Evolutionary conservation across 2,888 invertebrate species (phyloP).

Genomic region (Drosophila heteroneura): DNA sequence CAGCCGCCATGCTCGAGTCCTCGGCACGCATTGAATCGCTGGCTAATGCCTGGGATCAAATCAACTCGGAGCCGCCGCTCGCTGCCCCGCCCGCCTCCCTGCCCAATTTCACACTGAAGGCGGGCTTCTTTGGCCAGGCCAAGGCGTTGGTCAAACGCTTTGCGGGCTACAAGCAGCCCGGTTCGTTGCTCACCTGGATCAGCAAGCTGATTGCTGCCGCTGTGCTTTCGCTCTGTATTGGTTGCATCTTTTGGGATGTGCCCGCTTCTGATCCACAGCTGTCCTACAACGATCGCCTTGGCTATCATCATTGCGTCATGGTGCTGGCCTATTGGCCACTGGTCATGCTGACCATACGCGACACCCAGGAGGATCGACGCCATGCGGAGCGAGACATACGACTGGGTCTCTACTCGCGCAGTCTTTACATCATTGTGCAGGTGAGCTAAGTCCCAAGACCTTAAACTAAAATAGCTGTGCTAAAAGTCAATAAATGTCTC

Average conservation of each 20-base stretch:
- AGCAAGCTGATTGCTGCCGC: slow-evolving; percentile 92
- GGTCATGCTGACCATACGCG: slow-evolving; percentile 87
- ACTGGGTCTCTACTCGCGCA: slow-evolving; percentile 92
- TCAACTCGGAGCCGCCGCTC: slow-evolving; percentile 85
- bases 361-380: slow-evolving; percentile 86
- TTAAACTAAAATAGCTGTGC: neutral
- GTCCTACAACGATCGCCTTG: slow-evolving; percentile 91
- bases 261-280: slow-evolving; percentile 91
- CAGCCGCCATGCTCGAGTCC: slow-evolving; percentile 97
- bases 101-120: slow-evolving; percentile 88
- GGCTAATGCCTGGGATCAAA: slow-evolving; percentile 89
- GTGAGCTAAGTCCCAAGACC: slow-evolving; percentile 85
- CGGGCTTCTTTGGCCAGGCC: slow-evolving; percentile 89
- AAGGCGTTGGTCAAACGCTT: slow-evolving; percentile 88
- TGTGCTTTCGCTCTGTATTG: slow-evolving; percentile 92
- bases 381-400: slow-evolving; percentile 93
- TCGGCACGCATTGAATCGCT: slow-evolving; percentile 96
- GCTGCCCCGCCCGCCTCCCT: slow-evolving; percentile 92
- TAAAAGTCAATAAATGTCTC: too few species aligned
- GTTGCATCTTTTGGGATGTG: slow-evolving; percentile 96
- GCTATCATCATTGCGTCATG: slow-evolving; percentile 94
- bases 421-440: slow-evolving; percentile 92
- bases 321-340: slow-evolving; percentile 92
- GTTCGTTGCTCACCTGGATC: slow-evolving; percentile 92
- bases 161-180: slow-evolving; percentile 93